A percentile compares a stretch with the other conserved stretches of the same genome.
Conservation (phyloP, 2,113 vertebrate species). For the Felis chaus region DNA sequence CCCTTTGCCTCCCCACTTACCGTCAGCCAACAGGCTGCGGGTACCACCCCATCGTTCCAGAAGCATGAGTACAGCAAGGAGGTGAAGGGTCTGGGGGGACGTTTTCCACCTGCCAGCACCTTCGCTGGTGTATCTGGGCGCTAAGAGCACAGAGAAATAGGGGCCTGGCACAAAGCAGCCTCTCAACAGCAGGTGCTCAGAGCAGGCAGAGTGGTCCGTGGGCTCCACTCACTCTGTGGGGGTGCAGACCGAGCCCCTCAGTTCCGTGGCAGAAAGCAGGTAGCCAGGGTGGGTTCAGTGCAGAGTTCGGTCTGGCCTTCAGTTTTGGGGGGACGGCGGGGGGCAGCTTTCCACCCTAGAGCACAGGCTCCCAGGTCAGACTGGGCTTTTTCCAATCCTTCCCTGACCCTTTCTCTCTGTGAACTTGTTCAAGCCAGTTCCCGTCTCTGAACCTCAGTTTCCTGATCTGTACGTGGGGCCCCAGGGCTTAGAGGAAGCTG, state of each 20-base stretch:
- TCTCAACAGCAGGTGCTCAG: neutral
- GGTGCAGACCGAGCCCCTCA: no score
- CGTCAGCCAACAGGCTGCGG: accelerated
- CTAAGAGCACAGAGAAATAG: neutral
- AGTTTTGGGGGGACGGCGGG: neutral
- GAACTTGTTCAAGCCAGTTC: neutral
- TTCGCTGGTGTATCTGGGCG: neutral
- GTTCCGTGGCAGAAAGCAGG: neutral
- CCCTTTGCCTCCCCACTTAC: accelerated
- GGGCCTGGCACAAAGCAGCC: neutral
- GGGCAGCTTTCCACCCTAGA: neutral
- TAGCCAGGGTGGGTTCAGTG: neutral
- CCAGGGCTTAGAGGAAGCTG: neutral
- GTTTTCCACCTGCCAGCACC: no score
- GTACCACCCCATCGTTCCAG: accelerated
- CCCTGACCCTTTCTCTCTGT: neutral
- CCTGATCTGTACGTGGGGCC: neutral
- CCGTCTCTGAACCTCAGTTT: neutral
- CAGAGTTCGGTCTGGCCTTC: no score
- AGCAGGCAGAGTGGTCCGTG: neutral
- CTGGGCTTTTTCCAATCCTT: neutral
- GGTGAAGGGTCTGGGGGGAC: neutral
- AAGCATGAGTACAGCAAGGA: neutral
- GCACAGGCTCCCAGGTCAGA: no score
- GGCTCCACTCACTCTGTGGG: neutral